These are phyloP conservation scores for Chrysaora quinquecirrha DNA, from an alignment of 30 jellyfish, hydroid and myxozoan genomes.

Conservation along the genomic window DNA sequence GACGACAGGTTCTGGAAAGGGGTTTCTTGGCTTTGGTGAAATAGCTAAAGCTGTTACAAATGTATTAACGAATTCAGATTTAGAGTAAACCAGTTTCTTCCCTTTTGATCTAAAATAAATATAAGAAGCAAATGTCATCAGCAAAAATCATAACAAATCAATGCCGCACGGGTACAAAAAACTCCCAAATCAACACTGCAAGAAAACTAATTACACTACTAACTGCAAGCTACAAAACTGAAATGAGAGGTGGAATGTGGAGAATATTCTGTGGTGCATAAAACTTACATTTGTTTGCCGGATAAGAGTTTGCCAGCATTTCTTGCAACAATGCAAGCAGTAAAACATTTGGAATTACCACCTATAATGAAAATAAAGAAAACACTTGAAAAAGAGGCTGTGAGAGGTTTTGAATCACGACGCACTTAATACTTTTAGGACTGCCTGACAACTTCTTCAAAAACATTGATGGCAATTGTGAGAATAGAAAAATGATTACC, in stretches of 20 bases:
- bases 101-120: slow-evolving; percentile 15
- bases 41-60: slow-evolving; percentile 55
- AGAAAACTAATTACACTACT: too few species aligned
- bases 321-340: slow-evolving; percentile 61
- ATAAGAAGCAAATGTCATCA: not conserved
- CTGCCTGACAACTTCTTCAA: too few species aligned
- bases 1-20: slow-evolving; percentile 64
- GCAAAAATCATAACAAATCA: not conserved
- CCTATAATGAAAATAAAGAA: slow-evolving; percentile 4
- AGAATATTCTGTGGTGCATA: too few species aligned
- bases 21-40: slow-evolving; percentile 59
- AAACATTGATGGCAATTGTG: too few species aligned
- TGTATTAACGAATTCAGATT: slow-evolving; percentile 43
- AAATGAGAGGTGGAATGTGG: too few species aligned
- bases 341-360: slow-evolving; percentile 38
- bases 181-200: too few species aligned
- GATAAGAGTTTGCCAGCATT: slow-evolving; percentile 59
- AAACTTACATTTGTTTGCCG: slow-evolving; percentile 13
- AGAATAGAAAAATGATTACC: too few species aligned
- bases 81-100: not conserved
- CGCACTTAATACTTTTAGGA: too few species aligned
- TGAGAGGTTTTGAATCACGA: too few species aligned
- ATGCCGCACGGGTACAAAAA: too few species aligned
- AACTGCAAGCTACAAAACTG: too few species aligned
- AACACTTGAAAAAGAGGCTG: not conserved